These are phyloP conservation scores for Heliangelus exortis DNA, from an alignment of 2,797 vertebrate genomes.

Conservation along the genomic window DNA sequence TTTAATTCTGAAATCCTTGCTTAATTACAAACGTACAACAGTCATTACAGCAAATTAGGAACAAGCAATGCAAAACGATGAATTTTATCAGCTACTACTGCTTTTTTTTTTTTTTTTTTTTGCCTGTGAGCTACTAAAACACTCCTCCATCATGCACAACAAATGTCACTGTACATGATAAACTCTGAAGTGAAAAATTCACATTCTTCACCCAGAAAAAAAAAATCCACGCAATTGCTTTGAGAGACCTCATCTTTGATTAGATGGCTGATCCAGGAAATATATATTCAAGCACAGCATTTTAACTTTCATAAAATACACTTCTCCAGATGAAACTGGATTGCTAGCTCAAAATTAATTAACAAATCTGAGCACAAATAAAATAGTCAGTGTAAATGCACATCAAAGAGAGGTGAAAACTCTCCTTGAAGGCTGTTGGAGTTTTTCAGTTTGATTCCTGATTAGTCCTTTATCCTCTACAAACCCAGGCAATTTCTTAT, in stretches of 20 bases:
- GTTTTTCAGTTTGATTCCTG: conserved; percentile 21
- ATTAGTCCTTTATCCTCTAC: conserved; percentile 66
- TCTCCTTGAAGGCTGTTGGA: conserved; percentile 22
- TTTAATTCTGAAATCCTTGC: neutral
- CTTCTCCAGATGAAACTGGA: neutral
- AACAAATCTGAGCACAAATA: conserved; percentile 63
- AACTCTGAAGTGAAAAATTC: conserved; percentile 30
- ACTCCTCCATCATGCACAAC: neutral
- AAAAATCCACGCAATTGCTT: conserved; percentile 1
- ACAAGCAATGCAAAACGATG: neutral
- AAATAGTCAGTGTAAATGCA: conserved; percentile 34
- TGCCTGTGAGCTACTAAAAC: conserved; percentile 29
- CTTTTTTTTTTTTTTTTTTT: neutral
- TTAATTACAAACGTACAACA: neutral
- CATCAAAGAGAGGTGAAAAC: conserved; percentile 12
- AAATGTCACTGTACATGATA: neutral
- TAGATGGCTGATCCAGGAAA: conserved; percentile 53
- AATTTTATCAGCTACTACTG: neutral
- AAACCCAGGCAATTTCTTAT: conserved; percentile 62
- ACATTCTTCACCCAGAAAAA: conserved; percentile 28
- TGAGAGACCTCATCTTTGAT: conserved; percentile 47
- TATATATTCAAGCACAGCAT: conserved; percentile 25
- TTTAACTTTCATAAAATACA: conserved; percentile 41
- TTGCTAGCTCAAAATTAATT: conserved; percentile 58
- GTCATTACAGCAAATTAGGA: neutral